Conservation (phyloP, 1,140 invertebrate species). For the Ephestia elutella region DNA sequence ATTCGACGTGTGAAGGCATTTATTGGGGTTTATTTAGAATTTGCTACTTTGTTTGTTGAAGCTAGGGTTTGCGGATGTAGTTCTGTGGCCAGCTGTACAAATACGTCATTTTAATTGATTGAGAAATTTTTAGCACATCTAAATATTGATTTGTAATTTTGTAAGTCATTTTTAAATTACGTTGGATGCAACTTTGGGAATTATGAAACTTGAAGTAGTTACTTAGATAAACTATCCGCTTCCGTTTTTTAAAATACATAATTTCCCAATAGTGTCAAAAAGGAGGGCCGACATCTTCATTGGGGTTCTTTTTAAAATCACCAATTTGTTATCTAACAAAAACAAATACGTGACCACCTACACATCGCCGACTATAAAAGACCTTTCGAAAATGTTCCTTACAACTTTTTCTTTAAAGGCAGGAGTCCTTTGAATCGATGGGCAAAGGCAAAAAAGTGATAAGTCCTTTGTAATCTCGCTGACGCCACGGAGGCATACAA, state of each 20-base stretch:
- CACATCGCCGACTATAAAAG: constrained; percentile 14
- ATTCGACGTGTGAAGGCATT: constrained; percentile 43
- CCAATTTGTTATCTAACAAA: constrained; percentile 63
- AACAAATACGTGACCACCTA: constrained; percentile 64
- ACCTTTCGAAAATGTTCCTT: constrained; percentile 20
- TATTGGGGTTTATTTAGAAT: constrained; percentile 42
- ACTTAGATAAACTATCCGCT: neutral
- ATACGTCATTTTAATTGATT: too few species aligned
- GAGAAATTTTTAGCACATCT: too few species aligned
- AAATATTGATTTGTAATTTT: too few species aligned
- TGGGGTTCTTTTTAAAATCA: constrained; percentile 49
- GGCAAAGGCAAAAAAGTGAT: constrained; percentile 51
- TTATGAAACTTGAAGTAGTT: neutral
- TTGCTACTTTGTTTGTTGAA: constrained; percentile 18
- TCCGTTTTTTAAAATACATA: neutral
- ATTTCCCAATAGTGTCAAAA: constrained; percentile 20
- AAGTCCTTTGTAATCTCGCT: constrained; percentile 67
- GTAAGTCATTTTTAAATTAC: too few species aligned
- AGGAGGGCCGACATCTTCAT: constrained; percentile 33
- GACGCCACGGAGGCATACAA: constrained; percentile 62
- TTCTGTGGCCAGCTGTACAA: neutral
- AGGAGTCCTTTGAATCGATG: constrained; percentile 18
- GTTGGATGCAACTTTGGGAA: neutral
- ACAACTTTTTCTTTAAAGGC: constrained; percentile 20
- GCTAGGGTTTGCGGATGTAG: neutral